phyloP scores from a whole-genome alignment of 2,113 vertebrate genomes.

The Xerus inauris region DNA sequence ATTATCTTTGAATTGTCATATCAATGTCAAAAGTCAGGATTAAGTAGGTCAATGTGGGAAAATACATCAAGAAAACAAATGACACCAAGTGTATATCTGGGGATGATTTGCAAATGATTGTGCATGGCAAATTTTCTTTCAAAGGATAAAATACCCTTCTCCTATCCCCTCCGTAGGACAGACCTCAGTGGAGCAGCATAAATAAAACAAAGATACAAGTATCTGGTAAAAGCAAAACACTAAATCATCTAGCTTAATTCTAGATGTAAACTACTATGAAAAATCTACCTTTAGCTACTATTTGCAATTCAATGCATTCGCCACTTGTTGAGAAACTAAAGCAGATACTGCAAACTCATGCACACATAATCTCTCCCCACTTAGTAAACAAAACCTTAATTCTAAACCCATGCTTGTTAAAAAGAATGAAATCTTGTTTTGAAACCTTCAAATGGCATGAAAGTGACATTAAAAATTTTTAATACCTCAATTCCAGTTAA shows the following conservation, averaged over 20 bases:
- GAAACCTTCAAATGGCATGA: conserved; percentile 6
- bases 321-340: background rate
- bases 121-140: background rate
- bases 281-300: background rate
- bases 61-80: background rate
- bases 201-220: background rate
- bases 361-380: background rate
- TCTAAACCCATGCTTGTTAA: conserved; percentile 1
- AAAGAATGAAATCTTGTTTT: background rate
- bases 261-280: background rate
- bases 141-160: background rate
- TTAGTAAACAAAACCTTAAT: no score
- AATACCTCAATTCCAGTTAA: background rate
- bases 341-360: background rate
- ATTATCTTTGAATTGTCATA: background rate
- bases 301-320: background rate
- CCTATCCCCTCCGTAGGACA: background rate
- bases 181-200: background rate
- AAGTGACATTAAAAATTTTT: background rate
- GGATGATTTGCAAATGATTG: background rate
- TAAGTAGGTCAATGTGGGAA: background rate
- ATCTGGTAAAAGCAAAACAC: background rate
- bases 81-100: background rate
- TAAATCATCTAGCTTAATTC: background rate
- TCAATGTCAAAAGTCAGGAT: background rate